Conservation (phyloP, 2,797 vertebrate species). For the Pseudochromis fuscus region DNA sequence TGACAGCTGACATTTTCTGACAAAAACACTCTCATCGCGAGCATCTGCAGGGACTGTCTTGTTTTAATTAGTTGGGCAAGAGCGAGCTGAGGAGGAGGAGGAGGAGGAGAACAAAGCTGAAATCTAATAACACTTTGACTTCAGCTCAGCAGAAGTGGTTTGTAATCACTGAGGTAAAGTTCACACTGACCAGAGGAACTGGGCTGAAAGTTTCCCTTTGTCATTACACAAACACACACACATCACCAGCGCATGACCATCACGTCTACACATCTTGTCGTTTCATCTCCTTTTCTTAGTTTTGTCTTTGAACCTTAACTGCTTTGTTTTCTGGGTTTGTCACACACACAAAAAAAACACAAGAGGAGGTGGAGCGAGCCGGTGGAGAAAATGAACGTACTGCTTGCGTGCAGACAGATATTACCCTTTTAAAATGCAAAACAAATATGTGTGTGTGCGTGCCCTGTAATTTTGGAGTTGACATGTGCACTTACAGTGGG, state of each 20-base stretch:
- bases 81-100: not conserved
- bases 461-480: conserved; percentile 83
- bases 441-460: conserved; percentile 77
- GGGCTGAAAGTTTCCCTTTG: conserved; percentile 51
- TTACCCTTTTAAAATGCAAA: conserved; percentile 80
- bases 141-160: conserved; percentile 27
- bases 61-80: conserved; percentile 42
- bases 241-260: conserved; percentile 36
- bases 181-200: conserved; percentile 33
- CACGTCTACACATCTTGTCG: conserved; percentile 43
- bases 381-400: conserved; percentile 61
- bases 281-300: conserved; percentile 41
- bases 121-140: conserved; percentile 37
- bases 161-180: conserved; percentile 59
- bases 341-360: conserved; percentile 17
- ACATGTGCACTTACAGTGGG: conserved; percentile 84
- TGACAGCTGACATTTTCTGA: conserved; percentile 22
- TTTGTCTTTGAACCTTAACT: conserved; percentile 71
- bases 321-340: conserved; percentile 69
- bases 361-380: conserved; percentile 19
- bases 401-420: conserved; percentile 79
- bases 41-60: conserved; percentile 27
- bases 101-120: conserved; percentile 55
- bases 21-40: conserved; percentile 27
- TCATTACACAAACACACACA: conserved; percentile 61